Base-by-base conservation (phyloP, 2,888 invertebrate genomes). In the Cataglyphis cursor region DNA sequence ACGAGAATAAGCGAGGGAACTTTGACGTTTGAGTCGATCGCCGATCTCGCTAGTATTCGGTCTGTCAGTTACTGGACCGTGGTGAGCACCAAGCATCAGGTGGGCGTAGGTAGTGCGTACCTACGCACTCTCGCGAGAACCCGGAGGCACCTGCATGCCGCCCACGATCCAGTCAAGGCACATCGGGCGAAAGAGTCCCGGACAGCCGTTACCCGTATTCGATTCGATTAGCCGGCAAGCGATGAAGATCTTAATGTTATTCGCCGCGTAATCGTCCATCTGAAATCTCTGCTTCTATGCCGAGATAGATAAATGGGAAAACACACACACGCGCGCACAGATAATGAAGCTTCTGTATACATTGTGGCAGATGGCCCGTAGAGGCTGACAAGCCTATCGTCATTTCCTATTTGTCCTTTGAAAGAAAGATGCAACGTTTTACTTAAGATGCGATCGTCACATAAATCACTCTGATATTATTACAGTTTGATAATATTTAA, bases 71-170 rank as follows among this genome's bases (percentile, higher is more conserved):
- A 64, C 61, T 83, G 83, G 81, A 88, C 78, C 78, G 78, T 80
- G 48, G 70, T 80, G 78, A 83, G 83, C 86, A 85, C 87, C 82
- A 73, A 51, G 82, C 65, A 85, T 70, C 70, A 81, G 83, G 80
- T 85, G 83, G 84, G 85, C 87, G 87, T 89, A 78, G 84, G 83
- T 83, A 70, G 85, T 51, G 48, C 48, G 48, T 83, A 85, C 87
- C 84, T 85, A 88, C 85, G 82, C 85, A 80, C 70, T 76, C 81
- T 62, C 75, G 81, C 70, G 73, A 84, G 80, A 85, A 83, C 85
- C 89, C 82, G 57, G 84, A 89, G 90, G 88, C 90, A 90, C 90
- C 90, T 90, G 90, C 80, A 54, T 83, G 72, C 85, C 90, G 90
- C 90, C 90, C 88, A 90, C 90, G 83, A 85, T 81, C 48, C n/a